Base-by-base conservation (phyloP, 1,140 invertebrate species). In the Cataglyphis hispanica region DNA sequence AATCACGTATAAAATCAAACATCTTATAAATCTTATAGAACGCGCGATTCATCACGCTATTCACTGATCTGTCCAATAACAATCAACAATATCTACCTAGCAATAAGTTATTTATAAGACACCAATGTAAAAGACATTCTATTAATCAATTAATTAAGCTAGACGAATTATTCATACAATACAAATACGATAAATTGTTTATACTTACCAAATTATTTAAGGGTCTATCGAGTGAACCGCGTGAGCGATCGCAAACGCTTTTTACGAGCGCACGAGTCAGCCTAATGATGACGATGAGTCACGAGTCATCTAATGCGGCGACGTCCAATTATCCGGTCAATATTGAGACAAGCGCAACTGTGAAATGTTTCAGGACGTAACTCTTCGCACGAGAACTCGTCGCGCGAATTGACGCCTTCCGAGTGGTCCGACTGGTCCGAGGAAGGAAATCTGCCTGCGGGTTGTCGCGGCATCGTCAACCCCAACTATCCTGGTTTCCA, bases 401-500 rank as follows among this genome's bases (percentile, higher is more conserved):
- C 88, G 13, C 91, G 91, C 77, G 92, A 94, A 7, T 75, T 85
- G 27, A 91, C 93, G 25, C 93, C 93, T 19, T 94, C 93, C 37
- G 95, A 95, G 63, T 95, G 94, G 92, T 95, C 94, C 19, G 95
- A 95, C 76, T 94, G 89, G 87, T 94, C 93, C 31, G 94, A 94
- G 40, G 95, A 95, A 50, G 93, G 90, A 25, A 95, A 93, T 64
- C 75, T 93, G 1, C 92, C 93, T 0, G 70, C 90, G 7, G 89
- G 91, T 61, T 94, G 93, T 37, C 95, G 97, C 86, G 97, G 97
- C 61, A 97, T 97, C 81, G 96, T 97, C 87, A 97, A 97, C 94
- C 97, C 97, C 10, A 98, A 98, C 93, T 97, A 97, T 93, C 97
- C 97, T 10, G 97, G 97, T 92, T 96, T 95, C 80, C 94, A 95